These are phyloP conservation scores for Apocrypta bakeri DNA, from an alignment of 1,140 invertebrate genomes.

Conservation along the genomic window DNA sequence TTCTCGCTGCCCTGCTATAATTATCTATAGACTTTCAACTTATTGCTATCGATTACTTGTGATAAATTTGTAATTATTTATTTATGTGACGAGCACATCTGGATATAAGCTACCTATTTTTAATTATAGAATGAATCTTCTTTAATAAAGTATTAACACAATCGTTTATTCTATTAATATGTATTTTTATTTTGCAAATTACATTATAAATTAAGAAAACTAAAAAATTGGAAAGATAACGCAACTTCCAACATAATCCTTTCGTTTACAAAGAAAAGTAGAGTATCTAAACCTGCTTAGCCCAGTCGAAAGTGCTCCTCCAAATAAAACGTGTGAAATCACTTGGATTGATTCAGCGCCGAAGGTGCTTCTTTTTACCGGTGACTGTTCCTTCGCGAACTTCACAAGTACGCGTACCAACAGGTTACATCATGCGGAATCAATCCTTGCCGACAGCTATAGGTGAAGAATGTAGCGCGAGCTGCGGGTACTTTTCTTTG, in stretches of 20 bases:
- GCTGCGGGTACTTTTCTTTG: background rate
- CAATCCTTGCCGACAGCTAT: conserved; percentile 28
- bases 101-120: too few species aligned
- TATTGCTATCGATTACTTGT: background rate
- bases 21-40: background rate
- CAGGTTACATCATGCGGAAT: conserved; percentile 44
- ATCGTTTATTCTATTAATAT: too few species aligned
- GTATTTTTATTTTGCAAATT: too few species aligned
- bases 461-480: background rate
- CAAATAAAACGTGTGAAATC: conserved; percentile 43
- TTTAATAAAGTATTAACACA: too few species aligned
- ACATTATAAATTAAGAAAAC: too few species aligned
- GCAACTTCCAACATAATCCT: too few species aligned
- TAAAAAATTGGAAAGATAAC: too few species aligned
- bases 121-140: too few species aligned
- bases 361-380: conserved; percentile 2
- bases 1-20: background rate
- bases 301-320: too few species aligned
- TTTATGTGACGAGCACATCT: too few species aligned
- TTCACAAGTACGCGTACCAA: background rate
- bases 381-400: background rate
- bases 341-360: conserved; percentile 32
- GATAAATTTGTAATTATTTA: too few species aligned
- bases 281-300: background rate
- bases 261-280: background rate